Evolutionary conservation across 2,113 vertebrate species (phyloP).

Genomic region (Silurus meridionalis): DNA sequence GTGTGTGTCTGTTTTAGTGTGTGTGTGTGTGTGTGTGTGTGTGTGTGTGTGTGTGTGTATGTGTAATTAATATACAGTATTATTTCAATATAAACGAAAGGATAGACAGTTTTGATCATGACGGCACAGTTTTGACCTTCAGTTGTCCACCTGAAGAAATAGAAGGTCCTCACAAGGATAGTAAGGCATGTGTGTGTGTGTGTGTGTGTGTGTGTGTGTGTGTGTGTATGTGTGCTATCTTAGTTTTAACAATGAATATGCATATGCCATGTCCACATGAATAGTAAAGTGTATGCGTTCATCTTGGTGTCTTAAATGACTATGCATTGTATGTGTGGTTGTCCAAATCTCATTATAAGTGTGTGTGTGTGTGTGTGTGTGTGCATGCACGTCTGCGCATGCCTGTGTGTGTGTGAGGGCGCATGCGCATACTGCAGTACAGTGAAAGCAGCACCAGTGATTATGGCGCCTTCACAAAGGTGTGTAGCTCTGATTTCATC

Average conservation of each 20-base stretch:
- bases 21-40: background rate
- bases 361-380: background rate
- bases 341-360: background rate
- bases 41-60: too few species aligned
- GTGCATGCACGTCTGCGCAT: background rate
- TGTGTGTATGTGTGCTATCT: background rate
- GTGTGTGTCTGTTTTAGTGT: background rate
- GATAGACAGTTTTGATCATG: too few species aligned
- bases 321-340: background rate
- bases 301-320: background rate
- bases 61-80: too few species aligned
- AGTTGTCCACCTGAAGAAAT: too few species aligned
- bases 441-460: slow-evolving; percentile 4
- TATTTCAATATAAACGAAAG: too few species aligned
- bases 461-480: background rate
- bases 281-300: background rate
- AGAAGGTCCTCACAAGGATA: too few species aligned
- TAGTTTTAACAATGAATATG: background rate
- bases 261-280: background rate
- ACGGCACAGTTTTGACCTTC: too few species aligned
- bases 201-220: background rate
- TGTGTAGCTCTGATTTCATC: slow-evolving; percentile 6
- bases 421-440: background rate
- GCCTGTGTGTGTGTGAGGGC: background rate
- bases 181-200: background rate